Evolutionary conservation across 1,140 invertebrate genomes (phyloP).

Genomic region (Callitettix versicolor): DNA sequence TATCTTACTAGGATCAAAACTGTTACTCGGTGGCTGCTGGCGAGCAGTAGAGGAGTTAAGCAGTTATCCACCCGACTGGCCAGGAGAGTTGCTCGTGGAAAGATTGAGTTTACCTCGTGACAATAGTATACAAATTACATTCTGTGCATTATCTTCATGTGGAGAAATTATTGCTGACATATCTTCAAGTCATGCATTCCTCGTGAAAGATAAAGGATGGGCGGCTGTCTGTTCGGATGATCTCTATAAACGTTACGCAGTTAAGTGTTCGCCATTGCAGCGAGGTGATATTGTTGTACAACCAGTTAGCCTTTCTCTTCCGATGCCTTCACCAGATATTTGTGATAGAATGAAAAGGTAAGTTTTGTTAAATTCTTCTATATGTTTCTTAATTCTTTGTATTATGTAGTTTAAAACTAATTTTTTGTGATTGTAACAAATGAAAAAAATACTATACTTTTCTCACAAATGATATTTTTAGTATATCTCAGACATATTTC

Average conservation of each 20-base stretch:
- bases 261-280: constrained; percentile 19
- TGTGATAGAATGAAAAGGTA: constrained; percentile 26
- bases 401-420: background rate
- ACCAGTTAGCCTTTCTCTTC: constrained; percentile 1
- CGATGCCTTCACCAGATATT: constrained; percentile 21
- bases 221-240: constrained; percentile 17
- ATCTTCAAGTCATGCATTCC: constrained; percentile 13
- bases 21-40: constrained; percentile 13
- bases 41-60: constrained; percentile 18
- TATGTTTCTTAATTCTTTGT: background rate
- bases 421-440: too few relatives aligned
- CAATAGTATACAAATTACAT: background rate
- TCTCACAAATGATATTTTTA: too few relatives aligned
- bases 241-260: constrained; percentile 15
- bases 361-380: background rate
- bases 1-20: constrained; percentile 2
- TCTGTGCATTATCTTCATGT: background rate
- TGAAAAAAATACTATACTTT: too few relatives aligned
- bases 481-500: too few relatives aligned
- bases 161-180: constrained; percentile 16
- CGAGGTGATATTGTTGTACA: constrained; percentile 19
- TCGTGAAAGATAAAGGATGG: constrained; percentile 22
- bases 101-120: background rate
- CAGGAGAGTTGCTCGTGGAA: constrained; percentile 17
- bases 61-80: constrained; percentile 15